phyloP scores from a whole-genome alignment of 1,140 invertebrate genomes.

The Drosophila equinoxialis region DNA sequence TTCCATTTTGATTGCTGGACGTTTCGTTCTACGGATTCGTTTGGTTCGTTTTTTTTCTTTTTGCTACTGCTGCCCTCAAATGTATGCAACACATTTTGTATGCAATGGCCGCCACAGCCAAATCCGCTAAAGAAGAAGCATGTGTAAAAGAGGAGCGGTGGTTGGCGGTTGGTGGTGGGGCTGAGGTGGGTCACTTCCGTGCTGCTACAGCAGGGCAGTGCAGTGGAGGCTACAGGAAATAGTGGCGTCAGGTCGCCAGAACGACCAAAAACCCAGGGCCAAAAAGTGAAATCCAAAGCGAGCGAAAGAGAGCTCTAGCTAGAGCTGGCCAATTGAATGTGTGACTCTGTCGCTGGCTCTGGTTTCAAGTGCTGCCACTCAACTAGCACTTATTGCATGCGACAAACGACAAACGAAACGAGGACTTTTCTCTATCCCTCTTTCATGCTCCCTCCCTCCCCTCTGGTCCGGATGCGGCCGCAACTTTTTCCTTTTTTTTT shows the following conservation, averaged over 20 bases:
- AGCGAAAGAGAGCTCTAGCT: neutral
- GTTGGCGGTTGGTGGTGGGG: neutral
- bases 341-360: slow-evolving; percentile 52
- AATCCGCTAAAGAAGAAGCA: slow-evolving; percentile 48
- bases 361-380: slow-evolving; percentile 79
- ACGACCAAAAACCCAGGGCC: slow-evolving; percentile 41
- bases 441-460: neutral
- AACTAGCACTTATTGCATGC: slow-evolving; percentile 81
- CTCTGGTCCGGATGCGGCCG: slow-evolving; percentile 74
- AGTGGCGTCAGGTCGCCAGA: slow-evolving; percentile 76
- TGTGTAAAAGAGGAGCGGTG: neutral
- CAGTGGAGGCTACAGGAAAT: slow-evolving; percentile 55
- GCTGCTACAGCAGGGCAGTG: slow-evolving; percentile 28
- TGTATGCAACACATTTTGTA: slow-evolving; percentile 81
- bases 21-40: slow-evolving; percentile 18
- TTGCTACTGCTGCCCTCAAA: slow-evolving; percentile 54
- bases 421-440: slow-evolving; percentile 28
- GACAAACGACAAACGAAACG: slow-evolving; percentile 65
- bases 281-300: neutral
- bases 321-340: slow-evolving; percentile 58
- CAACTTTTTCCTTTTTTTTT: slow-evolving; percentile 48
- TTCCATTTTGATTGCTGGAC: slow-evolving; percentile 71
- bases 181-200: slow-evolving; percentile 65
- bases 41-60: slow-evolving; percentile 24
- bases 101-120: slow-evolving; percentile 69